Base-by-base conservation (phyloP, 2,113 vertebrate species). In the Verasper variegatus region DNA sequence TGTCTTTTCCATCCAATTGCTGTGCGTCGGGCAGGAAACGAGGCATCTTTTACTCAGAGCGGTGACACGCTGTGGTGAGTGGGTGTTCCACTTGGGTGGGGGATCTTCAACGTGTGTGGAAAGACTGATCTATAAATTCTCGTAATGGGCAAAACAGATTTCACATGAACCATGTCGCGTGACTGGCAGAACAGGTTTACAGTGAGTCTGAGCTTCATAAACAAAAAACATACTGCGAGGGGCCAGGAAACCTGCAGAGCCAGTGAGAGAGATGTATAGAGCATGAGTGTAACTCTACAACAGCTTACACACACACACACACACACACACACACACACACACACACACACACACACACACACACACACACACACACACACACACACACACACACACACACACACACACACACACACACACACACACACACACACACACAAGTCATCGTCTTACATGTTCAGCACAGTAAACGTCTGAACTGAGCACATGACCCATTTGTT, bases 91-190 rank as follows among this genome's bases (percentile, higher is more conserved):
- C 3, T 37, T 10, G 47, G 71, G 67, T 76, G 80, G 75, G 84
- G 82, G 61, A 89, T 73, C n/a, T 82, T 76, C 68, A 68, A n/a
- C 15, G 3, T 9, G 12, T 12, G 2, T 13, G 79, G 71, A 81
- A 80, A 80, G 7, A 42, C 5, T 66, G 37, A 75, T 74, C 1
- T 58, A 23, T 13, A 77, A 21, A 18, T 4, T 26, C 3, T 83
- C 15, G 23, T 60, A 20, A 35, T 3, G 27, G 26, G 58, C 17
- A 35, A 35, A 17, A 18, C 45, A 31, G 13, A 20, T 26, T 15
- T 14, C 9, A 49, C 60, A 49, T 27, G 1, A 1, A 6, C 3
- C 3, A 12, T 35, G 71, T n/a, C 12, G 54, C 57, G 24, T 9
- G 2, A 78, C 72, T 45, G 23, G 73, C 45, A 40, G 7, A 80